Percentiles rank a stretch among this genome's conserved stretches.
phyloP scores from a whole-genome alignment of 2,888 invertebrate species.

The Eristalis intricaria region DNA sequence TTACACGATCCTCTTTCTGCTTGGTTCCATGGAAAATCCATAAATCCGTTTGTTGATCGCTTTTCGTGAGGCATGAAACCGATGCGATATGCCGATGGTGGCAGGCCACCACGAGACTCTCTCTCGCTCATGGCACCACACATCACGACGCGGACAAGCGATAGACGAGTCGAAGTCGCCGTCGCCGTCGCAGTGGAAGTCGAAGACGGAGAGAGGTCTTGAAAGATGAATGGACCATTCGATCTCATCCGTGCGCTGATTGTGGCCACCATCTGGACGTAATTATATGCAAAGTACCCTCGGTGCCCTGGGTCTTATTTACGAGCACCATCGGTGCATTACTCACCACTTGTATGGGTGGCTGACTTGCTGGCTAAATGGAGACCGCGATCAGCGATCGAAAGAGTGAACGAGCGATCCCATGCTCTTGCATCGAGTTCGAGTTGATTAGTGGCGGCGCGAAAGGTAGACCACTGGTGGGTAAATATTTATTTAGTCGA shows the following conservation, averaged over 20 bases:
- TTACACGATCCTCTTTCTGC: constrained; percentile 66
- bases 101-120: constrained; percentile 35
- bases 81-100: constrained; percentile 32
- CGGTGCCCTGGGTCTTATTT: constrained; percentile 52
- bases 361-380: constrained; percentile 6
- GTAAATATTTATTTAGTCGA: constrained; percentile 58
- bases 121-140: constrained; percentile 6
- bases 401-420: constrained; percentile 10
- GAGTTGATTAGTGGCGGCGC: constrained; percentile 57
- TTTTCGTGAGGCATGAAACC: constrained; percentile 66
- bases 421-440: neutral
- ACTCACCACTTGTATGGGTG: constrained; percentile 39
- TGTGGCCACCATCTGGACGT: constrained; percentile 71
- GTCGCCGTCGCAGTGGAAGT: neutral
- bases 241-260: constrained; percentile 61
- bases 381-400: constrained; percentile 6
- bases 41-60: constrained; percentile 69
- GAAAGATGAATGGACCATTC: constrained; percentile 70
- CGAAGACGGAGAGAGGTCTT: neutral
- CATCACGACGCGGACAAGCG: constrained; percentile 34
- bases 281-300: constrained; percentile 69
- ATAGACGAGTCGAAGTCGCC: neutral
- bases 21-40: constrained; percentile 64
- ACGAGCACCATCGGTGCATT: constrained; percentile 62
- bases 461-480: constrained; percentile 61